Conservation (phyloP, 1,140 invertebrate genomes). For the Radopholus similis region DNA sequence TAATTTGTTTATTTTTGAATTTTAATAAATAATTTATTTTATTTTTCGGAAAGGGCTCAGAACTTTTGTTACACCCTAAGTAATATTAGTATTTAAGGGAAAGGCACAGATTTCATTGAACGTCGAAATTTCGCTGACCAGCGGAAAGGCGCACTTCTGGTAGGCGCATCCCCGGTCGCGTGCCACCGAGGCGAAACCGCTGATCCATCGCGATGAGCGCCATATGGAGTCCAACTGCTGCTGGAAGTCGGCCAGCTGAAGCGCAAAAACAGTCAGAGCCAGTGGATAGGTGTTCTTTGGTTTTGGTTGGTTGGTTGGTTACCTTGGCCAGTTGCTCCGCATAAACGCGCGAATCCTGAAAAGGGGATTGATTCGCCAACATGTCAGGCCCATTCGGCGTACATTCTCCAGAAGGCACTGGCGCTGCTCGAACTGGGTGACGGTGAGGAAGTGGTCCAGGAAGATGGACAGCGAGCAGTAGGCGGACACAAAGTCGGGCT, state of each 20-base stretch:
- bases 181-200: constrained; percentile 38
- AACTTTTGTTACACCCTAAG: no score
- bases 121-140: not conserved
- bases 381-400: no score
- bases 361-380: constrained; percentile 35
- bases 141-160: not conserved
- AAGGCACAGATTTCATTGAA: no score
- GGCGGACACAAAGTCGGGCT: constrained; percentile 38
- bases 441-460: constrained; percentile 39
- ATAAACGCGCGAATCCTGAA: no score
- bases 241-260: constrained; percentile 32
- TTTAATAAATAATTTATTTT: no score
- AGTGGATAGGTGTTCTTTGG: no score
- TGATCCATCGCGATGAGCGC: constrained; percentile 32
- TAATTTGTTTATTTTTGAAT: no score
- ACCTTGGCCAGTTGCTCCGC: no score
- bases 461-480: constrained; percentile 41
- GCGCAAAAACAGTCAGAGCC: no score
- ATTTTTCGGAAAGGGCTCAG: no score
- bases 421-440: constrained; percentile 39
- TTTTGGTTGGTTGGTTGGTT: no score
- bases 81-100: no score
- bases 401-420: constrained; percentile 34
- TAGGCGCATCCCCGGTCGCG: constrained; percentile 14
- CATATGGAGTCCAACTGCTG: constrained; percentile 32